Evolutionary conservation across 1,140 invertebrate species (phyloP).

Genomic region (Oncopodura yosiiana): DNA sequence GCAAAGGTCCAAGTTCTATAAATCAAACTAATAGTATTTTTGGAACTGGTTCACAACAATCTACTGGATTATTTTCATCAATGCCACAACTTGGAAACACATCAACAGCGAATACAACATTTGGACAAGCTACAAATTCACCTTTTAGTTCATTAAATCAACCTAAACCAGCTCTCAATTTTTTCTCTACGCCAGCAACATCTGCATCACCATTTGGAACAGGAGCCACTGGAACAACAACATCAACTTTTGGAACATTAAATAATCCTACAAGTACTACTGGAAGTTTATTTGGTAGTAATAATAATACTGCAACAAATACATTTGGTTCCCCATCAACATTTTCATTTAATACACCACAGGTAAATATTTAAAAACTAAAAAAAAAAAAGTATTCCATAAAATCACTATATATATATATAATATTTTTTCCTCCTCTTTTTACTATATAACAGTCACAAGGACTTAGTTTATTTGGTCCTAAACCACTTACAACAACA

Average conservation of each 20-base stretch:
- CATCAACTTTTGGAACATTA: constrained; percentile 12
- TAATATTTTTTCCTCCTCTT: neutral
- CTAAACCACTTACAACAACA: constrained; percentile 26
- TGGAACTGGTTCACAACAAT: constrained; percentile 2
- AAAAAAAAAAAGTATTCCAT: neutral
- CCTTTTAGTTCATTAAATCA: constrained; percentile 26
- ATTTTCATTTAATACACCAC: constrained; percentile 20
- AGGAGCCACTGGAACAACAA: constrained; percentile 7
- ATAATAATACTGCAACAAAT: constrained; percentile 23
- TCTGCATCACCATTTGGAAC: constrained; percentile 14
- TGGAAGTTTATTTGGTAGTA: constrained; percentile 12
- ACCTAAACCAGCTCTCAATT: constrained; percentile 20
- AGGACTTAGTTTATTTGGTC: constrained; percentile 18
- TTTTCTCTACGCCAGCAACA: constrained; percentile 16
- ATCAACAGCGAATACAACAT: neutral
- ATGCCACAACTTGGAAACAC: constrained; percentile 9
- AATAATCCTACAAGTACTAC: constrained; percentile 22
- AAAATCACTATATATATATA: neutral
- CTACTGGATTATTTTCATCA: constrained; percentile 19
- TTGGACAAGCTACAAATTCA: constrained; percentile 16
- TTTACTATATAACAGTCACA: too few relatives aligned
- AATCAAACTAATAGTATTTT: constrained; percentile 35
- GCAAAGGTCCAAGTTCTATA: constrained; percentile 63
- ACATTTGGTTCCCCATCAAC: constrained; percentile 22
- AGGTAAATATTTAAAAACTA: neutral